These are phyloP conservation scores for Intellagama lesueurii DNA, from an alignment of 2,797 vertebrate genomes.

Conservation along the genomic window DNA sequence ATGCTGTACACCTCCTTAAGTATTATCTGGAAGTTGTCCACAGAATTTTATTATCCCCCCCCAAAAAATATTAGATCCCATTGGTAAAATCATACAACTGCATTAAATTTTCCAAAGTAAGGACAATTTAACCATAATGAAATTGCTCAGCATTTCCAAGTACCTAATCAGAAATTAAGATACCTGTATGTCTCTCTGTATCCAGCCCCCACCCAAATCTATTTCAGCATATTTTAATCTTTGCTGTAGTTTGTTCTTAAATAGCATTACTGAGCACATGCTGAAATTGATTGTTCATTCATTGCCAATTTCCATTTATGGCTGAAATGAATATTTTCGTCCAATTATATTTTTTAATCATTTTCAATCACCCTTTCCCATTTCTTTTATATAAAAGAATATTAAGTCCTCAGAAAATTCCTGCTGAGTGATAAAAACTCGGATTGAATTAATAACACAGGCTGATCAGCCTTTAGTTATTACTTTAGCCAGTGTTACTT, in stretches of 20 bases:
- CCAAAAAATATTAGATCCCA: slow-evolving; percentile 16
- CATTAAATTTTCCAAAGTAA: slow-evolving; percentile 44
- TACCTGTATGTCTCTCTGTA: slow-evolving; percentile 22
- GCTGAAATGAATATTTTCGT: slow-evolving; percentile 69
- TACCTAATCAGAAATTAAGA: slow-evolving; percentile 67
- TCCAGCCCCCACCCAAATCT: slow-evolving; percentile 26
- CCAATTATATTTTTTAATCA: slow-evolving; percentile 75
- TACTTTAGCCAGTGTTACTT: slow-evolving; percentile 61
- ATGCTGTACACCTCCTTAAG: too few species aligned
- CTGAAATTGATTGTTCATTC: slow-evolving; percentile 63
- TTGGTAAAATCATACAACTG: slow-evolving; percentile 34
- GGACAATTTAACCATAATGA: slow-evolving; percentile 58
- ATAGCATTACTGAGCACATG: slow-evolving; percentile 57
- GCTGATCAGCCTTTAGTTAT: slow-evolving; percentile 51
- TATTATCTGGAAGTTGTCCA: not conserved
- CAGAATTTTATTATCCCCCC: not conserved
- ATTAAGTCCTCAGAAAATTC: slow-evolving; percentile 68
- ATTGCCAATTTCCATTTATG: slow-evolving; percentile 70
- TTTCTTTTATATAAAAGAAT: slow-evolving; percentile 52
- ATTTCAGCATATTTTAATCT: slow-evolving; percentile 67
- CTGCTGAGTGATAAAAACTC: slow-evolving; percentile 61
- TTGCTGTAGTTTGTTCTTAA: slow-evolving; percentile 62
- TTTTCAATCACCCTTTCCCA: slow-evolving; percentile 53
- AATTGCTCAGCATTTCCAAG: slow-evolving; percentile 59
- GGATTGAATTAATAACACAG: slow-evolving; percentile 55